A percentile compares a stretch with the other conserved stretches of the same genome.
phyloP scores from a whole-genome alignment of 2,113 vertebrate genomes.

The Etia nguti region DNA sequence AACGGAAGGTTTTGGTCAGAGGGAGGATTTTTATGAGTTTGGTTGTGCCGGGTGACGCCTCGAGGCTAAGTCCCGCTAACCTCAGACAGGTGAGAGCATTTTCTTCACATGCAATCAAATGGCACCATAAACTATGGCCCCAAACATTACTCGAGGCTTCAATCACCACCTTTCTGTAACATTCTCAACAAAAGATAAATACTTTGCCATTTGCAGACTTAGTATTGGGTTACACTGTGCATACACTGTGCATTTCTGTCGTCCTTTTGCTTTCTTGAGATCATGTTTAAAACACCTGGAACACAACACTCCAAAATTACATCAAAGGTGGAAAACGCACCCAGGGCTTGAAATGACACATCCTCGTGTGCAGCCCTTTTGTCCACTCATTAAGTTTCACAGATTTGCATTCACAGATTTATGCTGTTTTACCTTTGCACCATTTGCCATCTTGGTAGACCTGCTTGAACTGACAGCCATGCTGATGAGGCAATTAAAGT shows the following conservation, averaged over 20 bases:
- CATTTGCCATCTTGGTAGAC: slow-evolving; percentile 3
- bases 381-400: not conserved
- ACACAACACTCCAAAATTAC: not conserved
- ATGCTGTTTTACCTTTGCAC: not conserved
- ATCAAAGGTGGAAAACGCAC: not conserved
- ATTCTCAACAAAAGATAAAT: not conserved
- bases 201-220: not conserved
- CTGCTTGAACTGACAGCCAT: slow-evolving; percentile 35
- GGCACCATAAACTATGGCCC: not conserved
- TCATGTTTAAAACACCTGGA: not conserved
- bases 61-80: not conserved
- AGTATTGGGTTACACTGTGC: not conserved
- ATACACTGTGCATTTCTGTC: not conserved
- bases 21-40: not conserved
- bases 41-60: not conserved
- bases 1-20: not conserved
- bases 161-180: not conserved
- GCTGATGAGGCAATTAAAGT: slow-evolving; percentile 51
- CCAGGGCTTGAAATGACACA: not conserved
- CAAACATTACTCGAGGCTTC: not conserved
- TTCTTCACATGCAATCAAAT: not conserved
- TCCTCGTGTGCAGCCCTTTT: not conserved
- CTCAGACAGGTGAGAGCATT: not conserved
- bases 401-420: slow-evolving; percentile 8
- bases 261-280: not conserved